Conservation (phyloP, 2,797 vertebrate species). For the Vultur gryphus region DNA sequence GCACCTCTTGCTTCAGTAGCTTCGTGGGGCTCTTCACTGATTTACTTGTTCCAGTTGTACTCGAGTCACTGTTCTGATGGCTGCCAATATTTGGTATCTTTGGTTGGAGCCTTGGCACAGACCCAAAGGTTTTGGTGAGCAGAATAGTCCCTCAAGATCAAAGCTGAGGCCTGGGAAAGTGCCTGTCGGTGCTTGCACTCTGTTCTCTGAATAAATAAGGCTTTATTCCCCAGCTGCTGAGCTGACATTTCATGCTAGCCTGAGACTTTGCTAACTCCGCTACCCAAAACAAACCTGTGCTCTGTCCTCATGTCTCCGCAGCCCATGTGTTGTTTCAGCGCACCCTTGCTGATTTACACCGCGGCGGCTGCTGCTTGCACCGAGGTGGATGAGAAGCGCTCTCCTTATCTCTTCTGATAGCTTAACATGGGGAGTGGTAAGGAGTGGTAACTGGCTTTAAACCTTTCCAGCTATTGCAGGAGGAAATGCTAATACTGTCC, state of each 20-base stretch:
- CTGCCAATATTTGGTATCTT: accelerated
- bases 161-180: neutral
- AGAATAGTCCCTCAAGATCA: neutral
- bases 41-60: neutral
- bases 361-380: neutral
- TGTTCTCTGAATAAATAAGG: neutral
- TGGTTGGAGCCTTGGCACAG: accelerated
- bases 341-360: neutral
- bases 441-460: neutral
- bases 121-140: neutral
- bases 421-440: neutral
- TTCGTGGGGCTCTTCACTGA: neutral
- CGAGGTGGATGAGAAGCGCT: neutral
- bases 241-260: neutral
- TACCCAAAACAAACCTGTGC: neutral
- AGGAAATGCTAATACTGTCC: neutral
- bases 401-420: neutral
- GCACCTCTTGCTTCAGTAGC: neutral
- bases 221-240: neutral
- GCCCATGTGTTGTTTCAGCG: neutral
- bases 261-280: neutral
- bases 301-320: neutral
- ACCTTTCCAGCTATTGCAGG: neutral
- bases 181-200: neutral
- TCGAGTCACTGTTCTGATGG: accelerated